Evolutionary conservation across 2,797 vertebrate genomes (phyloP).

Genomic region (Taeniopygia guttata): DNA sequence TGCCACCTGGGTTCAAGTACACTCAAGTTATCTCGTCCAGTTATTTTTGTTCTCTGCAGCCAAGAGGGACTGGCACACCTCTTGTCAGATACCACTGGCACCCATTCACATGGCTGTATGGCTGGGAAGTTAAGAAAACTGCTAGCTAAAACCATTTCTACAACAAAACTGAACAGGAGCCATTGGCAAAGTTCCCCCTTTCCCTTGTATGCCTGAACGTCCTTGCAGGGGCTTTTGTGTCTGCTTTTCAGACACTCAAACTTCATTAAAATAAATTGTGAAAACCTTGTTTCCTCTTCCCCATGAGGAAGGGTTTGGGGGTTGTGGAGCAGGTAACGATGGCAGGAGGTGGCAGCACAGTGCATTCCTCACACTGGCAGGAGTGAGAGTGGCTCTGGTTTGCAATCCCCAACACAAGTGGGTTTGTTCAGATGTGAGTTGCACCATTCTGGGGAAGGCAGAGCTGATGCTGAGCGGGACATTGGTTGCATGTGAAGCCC

Average conservation of each 20-base stretch:
- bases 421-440: not conserved
- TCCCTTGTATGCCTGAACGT: not conserved
- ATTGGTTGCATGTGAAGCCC: rapidly evolving
- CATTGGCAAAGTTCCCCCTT: not conserved
- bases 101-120: rapidly evolving
- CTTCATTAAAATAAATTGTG: not conserved
- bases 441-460: not conserved
- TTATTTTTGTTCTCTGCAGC: conserved; percentile 11
- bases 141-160: not conserved
- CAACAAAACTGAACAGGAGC: not conserved
- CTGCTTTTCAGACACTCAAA: not conserved
- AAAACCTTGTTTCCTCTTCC: not conserved
- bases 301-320: not conserved
- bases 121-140: not conserved
- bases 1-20: not conserved
- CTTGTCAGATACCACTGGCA: not conserved
- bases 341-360: rapidly evolving
- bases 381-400: rapidly evolving
- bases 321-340: not conserved
- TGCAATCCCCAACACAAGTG: not conserved
- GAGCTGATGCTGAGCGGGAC: not conserved
- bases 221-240: not conserved
- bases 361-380: rapidly evolving
- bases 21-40: not conserved
- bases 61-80: conserved; percentile 47